Conservation (phyloP, 2,113 vertebrate genomes). For the Hippopotamus amphibius region DNA sequence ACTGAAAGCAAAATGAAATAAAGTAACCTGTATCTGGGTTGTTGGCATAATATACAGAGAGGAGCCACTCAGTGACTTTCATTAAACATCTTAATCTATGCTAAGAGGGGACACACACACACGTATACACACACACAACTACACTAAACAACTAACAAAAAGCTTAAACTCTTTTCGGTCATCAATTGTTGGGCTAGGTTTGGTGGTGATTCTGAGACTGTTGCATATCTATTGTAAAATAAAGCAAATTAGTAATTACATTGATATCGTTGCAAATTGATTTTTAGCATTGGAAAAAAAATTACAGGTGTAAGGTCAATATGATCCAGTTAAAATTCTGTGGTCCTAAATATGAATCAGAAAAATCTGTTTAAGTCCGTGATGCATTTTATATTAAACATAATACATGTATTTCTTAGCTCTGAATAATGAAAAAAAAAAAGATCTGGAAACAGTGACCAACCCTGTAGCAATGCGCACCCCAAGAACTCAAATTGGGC, state of each 20-base stretch:
- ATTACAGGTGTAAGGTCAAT: background rate
- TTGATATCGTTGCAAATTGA: background rate
- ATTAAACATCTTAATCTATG: background rate
- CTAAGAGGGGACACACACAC: background rate
- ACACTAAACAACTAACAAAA: background rate
- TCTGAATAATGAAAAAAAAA: background rate
- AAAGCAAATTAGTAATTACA: slow-evolving; percentile 28
- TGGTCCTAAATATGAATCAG: background rate
- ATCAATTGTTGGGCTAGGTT: background rate
- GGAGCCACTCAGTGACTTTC: background rate
- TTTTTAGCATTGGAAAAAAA: background rate
- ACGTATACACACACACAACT: no score
- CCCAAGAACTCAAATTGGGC: background rate
- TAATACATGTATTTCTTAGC: background rate
- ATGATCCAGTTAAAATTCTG: background rate
- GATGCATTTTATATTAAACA: slow-evolving; percentile 20
- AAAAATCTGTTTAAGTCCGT: background rate
- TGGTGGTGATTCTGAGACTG: background rate
- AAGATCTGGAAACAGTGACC: background rate
- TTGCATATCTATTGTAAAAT: background rate
- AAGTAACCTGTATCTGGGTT: background rate
- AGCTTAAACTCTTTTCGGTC: background rate
- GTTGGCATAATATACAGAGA: background rate
- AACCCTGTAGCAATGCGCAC: background rate
- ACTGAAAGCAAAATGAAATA: slow-evolving; percentile 5